Conservation (phyloP, 2,797 vertebrate species). For the Trachurus trachurus region DNA sequence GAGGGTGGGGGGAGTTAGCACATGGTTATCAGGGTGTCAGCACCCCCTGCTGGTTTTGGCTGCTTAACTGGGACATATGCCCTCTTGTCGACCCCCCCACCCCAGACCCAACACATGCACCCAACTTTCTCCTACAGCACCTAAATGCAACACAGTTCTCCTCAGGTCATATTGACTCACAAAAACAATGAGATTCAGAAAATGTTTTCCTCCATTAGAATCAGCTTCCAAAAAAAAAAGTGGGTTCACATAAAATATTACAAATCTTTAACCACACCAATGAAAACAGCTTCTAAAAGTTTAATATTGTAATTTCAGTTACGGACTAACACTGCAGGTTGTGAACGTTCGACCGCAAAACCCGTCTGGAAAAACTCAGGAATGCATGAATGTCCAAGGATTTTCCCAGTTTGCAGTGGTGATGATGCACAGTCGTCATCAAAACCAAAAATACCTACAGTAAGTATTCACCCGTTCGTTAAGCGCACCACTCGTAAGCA, state of each 20-base stretch:
- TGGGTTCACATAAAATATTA: background rate
- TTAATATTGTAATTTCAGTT: background rate
- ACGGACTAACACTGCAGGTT: background rate
- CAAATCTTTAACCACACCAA: background rate
- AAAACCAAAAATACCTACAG: background rate
- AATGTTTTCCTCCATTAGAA: background rate
- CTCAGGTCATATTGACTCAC: background rate
- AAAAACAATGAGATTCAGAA: constrained; percentile 10
- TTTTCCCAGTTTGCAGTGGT: background rate
- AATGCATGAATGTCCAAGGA: background rate
- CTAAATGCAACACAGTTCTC: background rate
- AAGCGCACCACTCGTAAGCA: background rate
- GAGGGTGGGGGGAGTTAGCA: constrained; percentile 41
- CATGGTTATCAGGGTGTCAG: constrained; percentile 90
- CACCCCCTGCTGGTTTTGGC: constrained; percentile 96
- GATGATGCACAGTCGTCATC: background rate
- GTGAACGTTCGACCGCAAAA: background rate
- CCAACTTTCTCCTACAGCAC: constrained; percentile 8
- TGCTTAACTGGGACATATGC: constrained; percentile 64
- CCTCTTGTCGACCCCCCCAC: constrained; percentile 55
- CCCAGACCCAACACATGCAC: background rate
- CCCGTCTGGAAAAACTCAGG: background rate
- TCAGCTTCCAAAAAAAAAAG: too few species aligned
- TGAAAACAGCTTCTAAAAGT: background rate
- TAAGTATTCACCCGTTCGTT: background rate